Evolutionary conservation across 64 coral and sea anemone genomes (phyloP).

Genomic region (Stichodactyla helianthus): DNA sequence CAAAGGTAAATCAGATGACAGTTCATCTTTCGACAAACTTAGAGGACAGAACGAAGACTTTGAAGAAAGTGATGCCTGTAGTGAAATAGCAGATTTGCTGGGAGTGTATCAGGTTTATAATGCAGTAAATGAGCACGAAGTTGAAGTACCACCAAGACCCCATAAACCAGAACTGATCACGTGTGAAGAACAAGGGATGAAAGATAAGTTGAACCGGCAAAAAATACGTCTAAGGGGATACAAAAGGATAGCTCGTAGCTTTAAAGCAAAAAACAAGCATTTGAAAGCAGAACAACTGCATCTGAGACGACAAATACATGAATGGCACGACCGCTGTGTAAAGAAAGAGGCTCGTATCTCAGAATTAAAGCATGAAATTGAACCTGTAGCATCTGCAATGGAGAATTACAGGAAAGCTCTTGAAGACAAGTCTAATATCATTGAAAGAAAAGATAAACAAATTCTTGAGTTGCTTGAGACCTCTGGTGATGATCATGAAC

Average conservation of each 20-base stretch:
- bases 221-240: not conserved
- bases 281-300: not conserved
- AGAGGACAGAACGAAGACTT: not conserved
- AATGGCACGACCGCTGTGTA: not conserved
- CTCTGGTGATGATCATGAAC: not conserved
- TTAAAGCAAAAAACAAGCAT: constrained; percentile 9
- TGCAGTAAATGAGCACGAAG: not conserved
- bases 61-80: constrained; percentile 15
- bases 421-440: not conserved
- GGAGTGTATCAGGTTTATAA: constrained; percentile 10
- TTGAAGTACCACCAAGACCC: not conserved
- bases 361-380: not conserved
- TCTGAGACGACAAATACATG: not conserved
- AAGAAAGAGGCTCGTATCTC: not conserved
- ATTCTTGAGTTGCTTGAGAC: not conserved
- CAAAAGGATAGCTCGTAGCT: not conserved
- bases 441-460: constrained; percentile 1
- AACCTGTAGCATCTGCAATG: not conserved
- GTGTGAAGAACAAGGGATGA: constrained; percentile 4
- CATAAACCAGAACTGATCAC: constrained; percentile 15
- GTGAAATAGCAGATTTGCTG: constrained; percentile 17
- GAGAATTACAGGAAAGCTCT: not conserved
- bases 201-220: not conserved
- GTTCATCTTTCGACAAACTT: not conserved
- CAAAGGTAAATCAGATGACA: not conserved